Conservation (phyloP, 2,797 vertebrate genomes). For the Cephalopachus bancanus region DNA sequence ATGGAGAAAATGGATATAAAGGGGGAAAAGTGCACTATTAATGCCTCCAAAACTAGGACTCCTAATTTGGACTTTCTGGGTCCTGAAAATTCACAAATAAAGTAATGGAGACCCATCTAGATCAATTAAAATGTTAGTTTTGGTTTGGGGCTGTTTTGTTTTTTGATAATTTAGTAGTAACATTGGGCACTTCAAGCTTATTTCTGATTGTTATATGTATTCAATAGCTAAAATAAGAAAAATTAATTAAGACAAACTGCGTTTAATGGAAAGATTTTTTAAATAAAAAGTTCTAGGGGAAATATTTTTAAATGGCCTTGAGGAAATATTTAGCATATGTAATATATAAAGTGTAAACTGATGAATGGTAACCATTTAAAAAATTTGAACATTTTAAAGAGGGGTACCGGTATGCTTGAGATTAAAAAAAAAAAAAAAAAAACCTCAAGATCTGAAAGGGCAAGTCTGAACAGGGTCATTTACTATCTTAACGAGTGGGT, state of each 20-base stretch:
- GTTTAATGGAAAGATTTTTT: neutral
- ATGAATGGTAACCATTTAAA: neutral
- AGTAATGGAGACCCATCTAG: neutral
- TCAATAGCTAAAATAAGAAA: slow-evolving; percentile 21
- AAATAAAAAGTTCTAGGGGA: neutral
- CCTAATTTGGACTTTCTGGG: neutral
- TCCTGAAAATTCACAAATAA: neutral
- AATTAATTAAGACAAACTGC: neutral
- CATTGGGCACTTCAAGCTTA: neutral
- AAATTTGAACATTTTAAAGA: neutral
- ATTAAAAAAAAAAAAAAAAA: neutral
- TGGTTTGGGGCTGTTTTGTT: neutral
- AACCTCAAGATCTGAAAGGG: neutral
- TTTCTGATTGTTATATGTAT: neutral
- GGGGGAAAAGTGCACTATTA: neutral
- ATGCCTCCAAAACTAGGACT: neutral
- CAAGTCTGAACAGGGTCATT: neutral
- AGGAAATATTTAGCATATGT: neutral
- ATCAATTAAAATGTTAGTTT: neutral
- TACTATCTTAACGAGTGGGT: rapidly evolving
- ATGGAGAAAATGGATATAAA: neutral
- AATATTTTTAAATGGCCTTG: neutral
- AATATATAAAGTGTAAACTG: neutral
- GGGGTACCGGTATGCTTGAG: neutral
- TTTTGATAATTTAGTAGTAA: slow-evolving; percentile 23